Conservation (phyloP, 2,797 vertebrate species). For the Borostomias antarcticus region DNA sequence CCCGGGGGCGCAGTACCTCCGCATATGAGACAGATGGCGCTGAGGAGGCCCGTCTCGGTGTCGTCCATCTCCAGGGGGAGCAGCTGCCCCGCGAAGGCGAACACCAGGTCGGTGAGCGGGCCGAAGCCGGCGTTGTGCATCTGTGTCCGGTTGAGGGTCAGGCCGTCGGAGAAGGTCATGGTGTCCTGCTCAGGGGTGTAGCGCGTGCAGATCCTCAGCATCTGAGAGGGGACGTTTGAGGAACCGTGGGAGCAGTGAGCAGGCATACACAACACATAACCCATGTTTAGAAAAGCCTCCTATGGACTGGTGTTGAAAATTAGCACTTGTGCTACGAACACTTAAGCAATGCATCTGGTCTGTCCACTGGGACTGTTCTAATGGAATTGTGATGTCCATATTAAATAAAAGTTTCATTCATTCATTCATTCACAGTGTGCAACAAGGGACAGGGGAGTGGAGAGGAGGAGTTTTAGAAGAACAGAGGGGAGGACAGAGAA, state of each 20-base stretch:
- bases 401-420: too few relatives aligned
- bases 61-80: slow-evolving; percentile 95
- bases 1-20: slow-evolving; percentile 82
- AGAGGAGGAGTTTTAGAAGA: background rate
- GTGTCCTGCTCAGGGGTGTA: slow-evolving; percentile 97
- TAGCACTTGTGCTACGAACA: too few relatives aligned
- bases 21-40: slow-evolving; percentile 96
- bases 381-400: too few relatives aligned
- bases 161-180: slow-evolving; percentile 94
- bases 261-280: background rate
- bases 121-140: slow-evolving; percentile 97
- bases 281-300: background rate
- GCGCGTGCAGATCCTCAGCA: slow-evolving; percentile 94
- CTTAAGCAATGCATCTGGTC: too few relatives aligned
- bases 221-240: slow-evolving; percentile 67
- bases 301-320: background rate
- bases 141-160: slow-evolving; percentile 93
- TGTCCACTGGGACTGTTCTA: too few relatives aligned
- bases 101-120: slow-evolving; percentile 92
- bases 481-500: background rate
- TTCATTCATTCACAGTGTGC: background rate
- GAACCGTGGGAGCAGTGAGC: background rate
- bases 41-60: slow-evolving; percentile 92
- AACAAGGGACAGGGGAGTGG: background rate
- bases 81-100: slow-evolving; percentile 91